These are phyloP conservation scores for Lynx canadensis DNA, from an alignment of 2,113 vertebrate species.

Conservation along the genomic window DNA sequence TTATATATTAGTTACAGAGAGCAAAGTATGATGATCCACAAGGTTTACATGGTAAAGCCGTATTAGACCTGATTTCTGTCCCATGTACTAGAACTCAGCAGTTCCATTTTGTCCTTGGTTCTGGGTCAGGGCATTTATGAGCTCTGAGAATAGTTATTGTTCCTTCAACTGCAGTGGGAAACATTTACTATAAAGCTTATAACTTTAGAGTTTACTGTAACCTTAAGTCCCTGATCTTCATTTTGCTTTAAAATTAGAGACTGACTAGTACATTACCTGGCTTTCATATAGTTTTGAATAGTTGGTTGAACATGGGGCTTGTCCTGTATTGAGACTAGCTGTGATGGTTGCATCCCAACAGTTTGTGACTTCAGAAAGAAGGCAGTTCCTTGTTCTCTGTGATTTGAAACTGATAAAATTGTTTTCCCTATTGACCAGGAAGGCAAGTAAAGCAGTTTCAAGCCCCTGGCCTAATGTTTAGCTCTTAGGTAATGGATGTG, in stretches of 20 bases:
- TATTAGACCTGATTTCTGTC: slow-evolving; percentile 42
- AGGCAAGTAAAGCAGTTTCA: slow-evolving; percentile 54
- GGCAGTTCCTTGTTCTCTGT: neutral
- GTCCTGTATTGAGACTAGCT: neutral
- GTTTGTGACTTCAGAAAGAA: slow-evolving; percentile 52
- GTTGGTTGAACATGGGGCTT: neutral
- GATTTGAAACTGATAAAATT: slow-evolving; percentile 40
- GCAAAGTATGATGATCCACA: neutral
- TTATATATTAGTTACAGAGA: slow-evolving; percentile 1
- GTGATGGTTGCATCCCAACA: neutral
- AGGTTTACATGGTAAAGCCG: slow-evolving; percentile 11
- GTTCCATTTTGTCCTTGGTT: slow-evolving; percentile 43
- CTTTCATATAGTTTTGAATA: slow-evolving; percentile 34
- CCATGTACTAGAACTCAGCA: neutral
- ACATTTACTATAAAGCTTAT: slow-evolving; percentile 7
- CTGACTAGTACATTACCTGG: neutral
- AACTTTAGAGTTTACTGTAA: slow-evolving; percentile 26
- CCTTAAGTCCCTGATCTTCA: neutral
- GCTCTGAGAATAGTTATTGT: slow-evolving; percentile 40
- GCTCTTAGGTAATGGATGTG: neutral
- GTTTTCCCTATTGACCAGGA: slow-evolving; percentile 8
- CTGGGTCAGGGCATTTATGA: slow-evolving; percentile 26
- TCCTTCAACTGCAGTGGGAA: neutral
- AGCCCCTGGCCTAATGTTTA: slow-evolving; percentile 31
- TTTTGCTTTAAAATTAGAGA: slow-evolving; percentile 58